These are phyloP conservation scores for Wasmannia auropunctata DNA, from an alignment of 1,140 invertebrate genomes.

Conservation along the genomic window DNA sequence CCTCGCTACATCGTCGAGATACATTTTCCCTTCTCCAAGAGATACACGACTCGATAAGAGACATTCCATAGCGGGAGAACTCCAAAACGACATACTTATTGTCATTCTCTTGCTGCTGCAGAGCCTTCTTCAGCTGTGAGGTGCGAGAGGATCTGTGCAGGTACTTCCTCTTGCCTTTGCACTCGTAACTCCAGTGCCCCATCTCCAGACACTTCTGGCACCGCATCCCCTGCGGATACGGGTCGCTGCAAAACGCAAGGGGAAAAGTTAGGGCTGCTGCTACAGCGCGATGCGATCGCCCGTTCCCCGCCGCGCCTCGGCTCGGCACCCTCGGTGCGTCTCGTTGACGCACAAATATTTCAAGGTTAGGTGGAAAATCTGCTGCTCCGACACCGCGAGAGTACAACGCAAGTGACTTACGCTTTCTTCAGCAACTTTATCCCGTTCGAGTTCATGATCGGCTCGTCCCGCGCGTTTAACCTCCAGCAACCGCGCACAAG, in stretches of 20 bases:
- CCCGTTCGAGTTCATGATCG: conserved; percentile 73
- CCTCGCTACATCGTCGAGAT: not conserved
- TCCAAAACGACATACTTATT: conserved; percentile 71
- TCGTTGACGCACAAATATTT: not conserved
- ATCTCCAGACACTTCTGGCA: conserved; percentile 97
- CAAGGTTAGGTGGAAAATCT: not conserved
- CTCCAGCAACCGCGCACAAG: not conserved
- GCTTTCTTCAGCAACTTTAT: conserved; percentile 76
- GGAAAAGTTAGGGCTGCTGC: not conserved
- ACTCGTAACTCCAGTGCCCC: conserved; percentile 97
- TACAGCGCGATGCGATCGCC: not conserved
- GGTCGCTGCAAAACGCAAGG: conserved; percentile 72
- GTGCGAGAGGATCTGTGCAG: conserved; percentile 93
- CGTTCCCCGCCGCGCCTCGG: not conserved
- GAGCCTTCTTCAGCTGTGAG: conserved; percentile 91
- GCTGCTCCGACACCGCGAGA: not conserved
- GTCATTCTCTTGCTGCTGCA: conserved; percentile 85
- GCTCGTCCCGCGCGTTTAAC: conserved; percentile 29
- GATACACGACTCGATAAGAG: not conserved
- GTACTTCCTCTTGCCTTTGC: conserved; percentile 95
- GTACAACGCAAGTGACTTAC: conserved; percentile 68
- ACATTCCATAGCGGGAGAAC: not conserved
- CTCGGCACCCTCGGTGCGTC: not conserved
- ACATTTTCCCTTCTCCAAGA: not conserved
- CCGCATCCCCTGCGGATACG: conserved; percentile 89